Percentiles rank a stretch among this genome's conserved stretches.
phyloP scores from a whole-genome alignment of 1,140 invertebrate genomes.

The Heliconius congener region DNA sequence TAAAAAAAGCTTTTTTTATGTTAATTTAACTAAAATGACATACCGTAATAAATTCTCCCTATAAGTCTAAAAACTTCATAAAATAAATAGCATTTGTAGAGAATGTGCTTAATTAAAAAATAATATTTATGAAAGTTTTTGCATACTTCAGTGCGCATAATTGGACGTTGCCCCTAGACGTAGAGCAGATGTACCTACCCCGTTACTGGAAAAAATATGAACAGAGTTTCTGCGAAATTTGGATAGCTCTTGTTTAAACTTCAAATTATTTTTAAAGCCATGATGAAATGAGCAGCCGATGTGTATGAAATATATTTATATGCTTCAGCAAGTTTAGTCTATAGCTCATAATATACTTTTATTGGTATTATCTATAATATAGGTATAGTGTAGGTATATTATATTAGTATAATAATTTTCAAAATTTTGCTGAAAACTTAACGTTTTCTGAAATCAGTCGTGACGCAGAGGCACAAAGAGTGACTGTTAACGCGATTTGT shows the following conservation, averaged over 20 bases:
- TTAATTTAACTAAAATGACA: neutral
- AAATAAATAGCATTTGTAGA: conserved; percentile 27
- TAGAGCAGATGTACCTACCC: conserved; percentile 26
- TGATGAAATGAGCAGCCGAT: neutral
- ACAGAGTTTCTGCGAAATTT: conserved; percentile 27
- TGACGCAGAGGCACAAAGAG: too few species aligned
- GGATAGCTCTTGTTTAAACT: conserved; percentile 3
- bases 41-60: conserved; percentile 17
- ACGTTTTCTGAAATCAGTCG: too few species aligned
- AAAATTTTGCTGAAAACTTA: too few species aligned
- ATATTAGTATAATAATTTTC: too few species aligned
- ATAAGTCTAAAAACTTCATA: conserved; percentile 12
- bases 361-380: neutral
- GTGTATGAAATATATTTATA: neutral
- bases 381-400: neutral
- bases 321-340: neutral
- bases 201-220: conserved; percentile 26
- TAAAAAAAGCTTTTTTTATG: neutral
- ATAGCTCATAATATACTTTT: neutral
- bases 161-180: conserved; percentile 31
- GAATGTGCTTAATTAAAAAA: conserved; percentile 32
- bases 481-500: too few species aligned
- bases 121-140: conserved; percentile 31
- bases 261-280: neutral
- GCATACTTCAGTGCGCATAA: conserved; percentile 32